These are phyloP conservation scores for Lithophane socia DNA, from an alignment of 2,888 invertebrate genomes.

Conservation along the genomic window DNA sequence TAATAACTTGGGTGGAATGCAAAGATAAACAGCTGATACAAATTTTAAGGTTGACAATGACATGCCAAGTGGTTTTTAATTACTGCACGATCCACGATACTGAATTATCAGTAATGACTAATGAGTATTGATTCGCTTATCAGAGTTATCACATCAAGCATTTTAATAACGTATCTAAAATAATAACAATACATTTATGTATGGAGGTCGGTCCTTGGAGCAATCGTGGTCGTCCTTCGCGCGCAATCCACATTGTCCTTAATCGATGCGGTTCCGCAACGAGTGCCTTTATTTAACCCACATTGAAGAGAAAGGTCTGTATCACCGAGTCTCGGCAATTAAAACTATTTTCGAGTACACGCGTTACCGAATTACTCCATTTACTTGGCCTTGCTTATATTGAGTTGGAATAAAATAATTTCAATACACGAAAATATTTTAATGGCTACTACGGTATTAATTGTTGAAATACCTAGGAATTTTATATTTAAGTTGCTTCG, in stretches of 20 bases:
- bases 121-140: conserved; percentile 32
- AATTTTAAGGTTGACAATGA: conserved; percentile 11
- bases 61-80: conserved; percentile 14
- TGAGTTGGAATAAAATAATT: conserved; percentile 35
- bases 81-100: background rate
- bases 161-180: conserved; percentile 20
- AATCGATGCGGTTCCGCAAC: conserved; percentile 56
- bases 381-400: conserved; percentile 58
- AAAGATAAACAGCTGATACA: conserved; percentile 38
- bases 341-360: conserved; percentile 61
- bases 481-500: background rate
- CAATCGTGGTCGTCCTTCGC: conserved; percentile 71
- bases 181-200: conserved; percentile 11
- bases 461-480: conserved; percentile 34
- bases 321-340: conserved; percentile 39
- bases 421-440: conserved; percentile 57
- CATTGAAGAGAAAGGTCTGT: conserved; percentile 60
- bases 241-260: conserved; percentile 67
- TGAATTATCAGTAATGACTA: conserved; percentile 24
- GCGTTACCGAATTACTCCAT: conserved; percentile 51
- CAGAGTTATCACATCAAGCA: conserved; percentile 23
- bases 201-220: conserved; percentile 69
- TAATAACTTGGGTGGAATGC: conserved; percentile 7
- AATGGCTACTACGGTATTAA: conserved; percentile 29
- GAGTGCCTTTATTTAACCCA: conserved; percentile 61